These are phyloP conservation scores for Achlya flavicornis DNA, from an alignment of 2,888 invertebrate genomes.

Conservation along the genomic window DNA sequence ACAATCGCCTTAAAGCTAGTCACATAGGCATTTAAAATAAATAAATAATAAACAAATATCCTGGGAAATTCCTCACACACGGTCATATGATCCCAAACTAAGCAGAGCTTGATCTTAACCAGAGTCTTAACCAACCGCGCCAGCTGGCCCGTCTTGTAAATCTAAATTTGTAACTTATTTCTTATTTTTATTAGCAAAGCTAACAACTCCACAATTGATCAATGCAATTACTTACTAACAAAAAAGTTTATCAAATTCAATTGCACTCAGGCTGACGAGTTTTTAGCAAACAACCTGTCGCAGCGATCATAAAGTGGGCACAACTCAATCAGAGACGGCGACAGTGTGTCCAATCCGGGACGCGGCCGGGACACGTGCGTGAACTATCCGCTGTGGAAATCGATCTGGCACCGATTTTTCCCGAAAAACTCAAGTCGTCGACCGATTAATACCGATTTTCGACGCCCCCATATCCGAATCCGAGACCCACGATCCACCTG, in stretches of 20 bases:
- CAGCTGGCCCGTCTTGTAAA: no score
- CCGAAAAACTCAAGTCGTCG: conserved; percentile 69
- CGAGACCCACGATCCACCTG: conserved; percentile 77
- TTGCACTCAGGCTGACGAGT: conserved; percentile 28
- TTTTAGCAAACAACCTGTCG: conserved; percentile 54
- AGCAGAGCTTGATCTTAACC: no score
- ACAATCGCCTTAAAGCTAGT: no score
- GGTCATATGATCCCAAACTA: no score
- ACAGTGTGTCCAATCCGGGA: conserved; percentile 61
- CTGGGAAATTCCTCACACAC: no score
- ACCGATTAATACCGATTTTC: conserved; percentile 73
- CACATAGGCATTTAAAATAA: not conserved
- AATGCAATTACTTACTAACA: not conserved
- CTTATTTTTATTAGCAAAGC: not conserved
- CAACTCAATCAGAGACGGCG: conserved; percentile 52
- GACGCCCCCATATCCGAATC: conserved; percentile 67
- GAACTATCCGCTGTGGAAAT: conserved; percentile 80
- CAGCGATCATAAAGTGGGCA: conserved; percentile 31
- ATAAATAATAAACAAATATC: no score
- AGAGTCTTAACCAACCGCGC: no score
- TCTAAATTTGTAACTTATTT: not conserved
- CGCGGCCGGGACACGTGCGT: conserved; percentile 74
- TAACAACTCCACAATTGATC: not conserved
- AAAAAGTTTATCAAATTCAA: conserved; percentile 29
- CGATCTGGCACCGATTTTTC: conserved; percentile 70